Evolutionary conservation across 2,797 vertebrate genomes (phyloP).

Genomic region (Stomatorhinus walkeri): DNA sequence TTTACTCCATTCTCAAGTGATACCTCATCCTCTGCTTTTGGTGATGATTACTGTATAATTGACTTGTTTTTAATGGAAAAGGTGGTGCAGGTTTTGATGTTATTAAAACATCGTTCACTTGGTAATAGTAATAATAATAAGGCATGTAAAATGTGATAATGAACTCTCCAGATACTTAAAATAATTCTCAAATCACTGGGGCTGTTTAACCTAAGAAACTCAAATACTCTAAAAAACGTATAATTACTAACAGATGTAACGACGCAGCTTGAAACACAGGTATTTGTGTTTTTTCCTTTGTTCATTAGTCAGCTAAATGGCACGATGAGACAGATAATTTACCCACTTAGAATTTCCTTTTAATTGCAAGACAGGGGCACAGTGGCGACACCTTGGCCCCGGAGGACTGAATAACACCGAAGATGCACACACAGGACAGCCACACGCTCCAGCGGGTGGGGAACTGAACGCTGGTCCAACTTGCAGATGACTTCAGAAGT

Average conservation of each 20-base stretch:
- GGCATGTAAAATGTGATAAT: not conserved
- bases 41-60: not conserved
- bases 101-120: not conserved
- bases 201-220: not conserved
- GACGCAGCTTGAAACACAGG: not conserved
- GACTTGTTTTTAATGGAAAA: not conserved
- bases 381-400: not conserved
- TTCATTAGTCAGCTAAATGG: slow-evolving; percentile 5
- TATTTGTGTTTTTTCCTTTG: not conserved
- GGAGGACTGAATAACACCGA: not conserved
- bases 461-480: not conserved
- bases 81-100: not conserved
- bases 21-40: not conserved
- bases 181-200: not conserved
- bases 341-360: not conserved
- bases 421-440: not conserved
- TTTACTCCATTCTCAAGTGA: not conserved
- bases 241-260: not conserved
- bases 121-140: not conserved
- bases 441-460: not conserved
- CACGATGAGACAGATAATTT: not conserved
- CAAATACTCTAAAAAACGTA: not conserved
- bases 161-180: not conserved
- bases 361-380: not conserved
- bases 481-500: slow-evolving; percentile 10